Conservation (phyloP, 2,888 invertebrate species). For the Scrobipalpa costella region DNA sequence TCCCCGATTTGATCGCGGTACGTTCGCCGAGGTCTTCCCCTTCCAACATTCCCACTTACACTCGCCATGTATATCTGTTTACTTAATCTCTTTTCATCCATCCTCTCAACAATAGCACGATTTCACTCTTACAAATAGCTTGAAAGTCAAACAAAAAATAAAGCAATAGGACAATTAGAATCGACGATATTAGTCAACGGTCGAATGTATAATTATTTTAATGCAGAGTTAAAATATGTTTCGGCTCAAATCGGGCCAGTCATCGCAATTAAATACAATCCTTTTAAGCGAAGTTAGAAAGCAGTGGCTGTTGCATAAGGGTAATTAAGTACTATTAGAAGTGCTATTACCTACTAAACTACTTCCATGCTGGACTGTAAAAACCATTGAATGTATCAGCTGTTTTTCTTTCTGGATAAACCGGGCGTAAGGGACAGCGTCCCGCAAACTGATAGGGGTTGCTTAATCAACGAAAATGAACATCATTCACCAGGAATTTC, state of each 20-base stretch:
- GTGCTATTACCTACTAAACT: conserved; percentile 43
- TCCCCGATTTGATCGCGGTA: no score
- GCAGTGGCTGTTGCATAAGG: conserved; percentile 48
- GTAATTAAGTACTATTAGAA: conserved; percentile 53
- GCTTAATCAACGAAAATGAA: no score
- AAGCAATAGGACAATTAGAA: conserved; percentile 15
- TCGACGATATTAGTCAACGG: conserved; percentile 47
- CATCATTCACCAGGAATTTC: no score
- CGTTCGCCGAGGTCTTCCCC: no score
- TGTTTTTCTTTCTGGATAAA: no score
- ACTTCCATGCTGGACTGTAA: conserved; percentile 2
- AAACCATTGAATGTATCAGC: no score
- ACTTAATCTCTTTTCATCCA: no score
- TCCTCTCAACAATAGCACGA: neutral
- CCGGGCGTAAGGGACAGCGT: no score
- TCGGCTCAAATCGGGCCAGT: conserved; percentile 59
- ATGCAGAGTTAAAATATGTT: conserved; percentile 66
- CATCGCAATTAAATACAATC: conserved; percentile 73
- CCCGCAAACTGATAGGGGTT: no score
- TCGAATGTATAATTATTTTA: conserved; percentile 70
- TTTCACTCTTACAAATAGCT: neutral
- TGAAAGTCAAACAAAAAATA: neutral
- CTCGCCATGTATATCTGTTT: no score
- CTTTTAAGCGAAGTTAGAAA: conserved; percentile 58
- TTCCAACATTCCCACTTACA: no score